phyloP scores from a whole-genome alignment of 2,888 invertebrate genomes.

The Tipula vernalis region DNA sequence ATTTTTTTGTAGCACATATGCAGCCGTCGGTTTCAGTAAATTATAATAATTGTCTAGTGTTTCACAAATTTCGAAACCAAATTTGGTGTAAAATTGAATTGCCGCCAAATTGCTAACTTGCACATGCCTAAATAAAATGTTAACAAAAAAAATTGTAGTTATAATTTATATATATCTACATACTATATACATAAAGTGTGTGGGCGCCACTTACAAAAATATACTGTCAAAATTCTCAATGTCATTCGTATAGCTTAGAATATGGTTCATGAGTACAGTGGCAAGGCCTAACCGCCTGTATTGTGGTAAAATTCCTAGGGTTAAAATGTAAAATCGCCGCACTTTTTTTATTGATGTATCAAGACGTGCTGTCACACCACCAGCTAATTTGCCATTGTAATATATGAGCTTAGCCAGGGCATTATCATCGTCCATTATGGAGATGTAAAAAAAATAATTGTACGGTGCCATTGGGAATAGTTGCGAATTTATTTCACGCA shows the following conservation, averaged over 20 bases:
- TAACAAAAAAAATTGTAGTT: neutral
- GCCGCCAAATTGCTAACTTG: neutral
- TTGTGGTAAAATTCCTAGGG: neutral
- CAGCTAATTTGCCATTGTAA: neutral
- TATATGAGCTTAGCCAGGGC: neutral
- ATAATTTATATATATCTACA: too few relatives aligned
- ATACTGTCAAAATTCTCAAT: neutral
- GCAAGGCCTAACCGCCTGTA: neutral
- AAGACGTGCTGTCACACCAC: neutral
- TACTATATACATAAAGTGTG: too few relatives aligned
- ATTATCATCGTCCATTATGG: neutral
- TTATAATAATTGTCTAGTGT: neutral
- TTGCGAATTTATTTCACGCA: neutral
- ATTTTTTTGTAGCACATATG: neutral
- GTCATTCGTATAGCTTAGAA: neutral
- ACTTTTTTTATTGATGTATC: neutral
- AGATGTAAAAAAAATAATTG: neutral
- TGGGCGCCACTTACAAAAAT: neutral
- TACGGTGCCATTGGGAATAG: neutral
- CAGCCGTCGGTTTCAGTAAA: neutral
- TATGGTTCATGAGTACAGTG: neutral
- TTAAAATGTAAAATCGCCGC: neutral
- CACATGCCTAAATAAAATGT: neutral
- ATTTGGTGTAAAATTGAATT: neutral
- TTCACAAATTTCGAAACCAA: neutral